Conservation (phyloP, 1,140 invertebrate species). For the Pseudachorutes palmiensis region DNA sequence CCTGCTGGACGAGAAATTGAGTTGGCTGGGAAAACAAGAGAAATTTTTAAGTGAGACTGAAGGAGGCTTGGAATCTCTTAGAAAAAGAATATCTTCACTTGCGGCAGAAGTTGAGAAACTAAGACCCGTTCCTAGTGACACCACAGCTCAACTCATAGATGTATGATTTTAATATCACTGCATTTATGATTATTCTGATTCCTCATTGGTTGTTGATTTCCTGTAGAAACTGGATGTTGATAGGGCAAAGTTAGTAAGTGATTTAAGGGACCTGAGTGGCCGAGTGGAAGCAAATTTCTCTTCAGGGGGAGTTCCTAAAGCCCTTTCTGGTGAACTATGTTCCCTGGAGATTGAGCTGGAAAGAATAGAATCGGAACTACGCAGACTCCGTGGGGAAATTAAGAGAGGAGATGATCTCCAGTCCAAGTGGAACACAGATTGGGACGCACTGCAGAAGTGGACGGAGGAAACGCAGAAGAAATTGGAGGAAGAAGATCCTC, state of each 20-base stretch:
- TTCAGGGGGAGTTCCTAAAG: neutral
- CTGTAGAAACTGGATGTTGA: neutral
- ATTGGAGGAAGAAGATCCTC: constrained; percentile 70
- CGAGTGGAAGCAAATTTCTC: neutral
- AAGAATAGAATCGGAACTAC: constrained; percentile 64
- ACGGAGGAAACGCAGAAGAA: constrained; percentile 69
- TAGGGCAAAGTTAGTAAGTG: neutral
- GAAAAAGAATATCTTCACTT: neutral
- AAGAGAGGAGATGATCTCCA: constrained; percentile 72
- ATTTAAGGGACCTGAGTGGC: neutral
- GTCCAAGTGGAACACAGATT: constrained; percentile 65
- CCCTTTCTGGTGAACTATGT: constrained; percentile 33
- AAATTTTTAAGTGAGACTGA: constrained; percentile 31
- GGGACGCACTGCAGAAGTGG: constrained; percentile 73
- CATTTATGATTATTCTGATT: neutral
- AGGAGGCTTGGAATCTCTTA: constrained; percentile 21
- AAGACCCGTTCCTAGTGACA: constrained; percentile 25
- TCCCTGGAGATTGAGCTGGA: constrained; percentile 59
- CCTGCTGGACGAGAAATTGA: constrained; percentile 29
- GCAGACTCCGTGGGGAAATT: constrained; percentile 75
- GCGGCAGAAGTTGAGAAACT: constrained; percentile 8
- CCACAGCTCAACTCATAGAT: neutral
- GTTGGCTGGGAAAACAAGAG: constrained; percentile 35
- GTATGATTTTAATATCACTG: neutral
- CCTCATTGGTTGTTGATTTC: neutral